phyloP scores from a whole-genome alignment of 1,140 invertebrate species.

The Leucophenga varia region DNA sequence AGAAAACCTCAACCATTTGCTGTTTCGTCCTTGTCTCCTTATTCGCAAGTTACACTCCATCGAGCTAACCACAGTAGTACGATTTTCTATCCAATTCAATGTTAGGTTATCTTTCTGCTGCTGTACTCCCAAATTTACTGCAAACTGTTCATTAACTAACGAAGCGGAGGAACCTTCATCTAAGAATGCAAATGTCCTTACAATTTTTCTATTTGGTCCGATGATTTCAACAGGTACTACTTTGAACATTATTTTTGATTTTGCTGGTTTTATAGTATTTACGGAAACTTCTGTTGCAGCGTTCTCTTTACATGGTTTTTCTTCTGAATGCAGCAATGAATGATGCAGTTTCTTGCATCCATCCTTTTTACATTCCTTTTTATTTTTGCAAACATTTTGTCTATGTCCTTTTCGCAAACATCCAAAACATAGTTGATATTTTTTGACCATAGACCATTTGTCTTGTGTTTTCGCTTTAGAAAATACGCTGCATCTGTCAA shows the following conservation, averaged over 20 bases:
- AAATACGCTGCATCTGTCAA: too few relatives aligned
- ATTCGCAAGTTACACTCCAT: not conserved
- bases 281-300: not conserved
- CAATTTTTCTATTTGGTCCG: not conserved
- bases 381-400: not conserved
- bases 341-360: not conserved
- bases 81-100: too few relatives aligned
- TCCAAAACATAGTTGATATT: not conserved
- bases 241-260: not conserved
- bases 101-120: not conserved
- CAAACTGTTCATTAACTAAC: constrained; percentile 1
- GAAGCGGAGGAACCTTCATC: constrained; percentile 10
- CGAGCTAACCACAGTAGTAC: constrained; percentile 7
- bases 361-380: not conserved
- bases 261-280: not conserved
- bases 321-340: constrained; percentile 1
- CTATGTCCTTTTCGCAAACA: not conserved
- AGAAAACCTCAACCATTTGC: not conserved
- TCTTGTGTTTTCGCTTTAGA: too few relatives aligned
- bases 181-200: constrained; percentile 2
- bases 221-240: constrained; percentile 18
- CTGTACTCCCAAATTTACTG: not conserved
- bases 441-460: not conserved
- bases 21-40: not conserved
- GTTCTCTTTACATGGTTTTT: not conserved